Conservation (phyloP, 2,797 vertebrate species). For the Paguma larvata region DNA sequence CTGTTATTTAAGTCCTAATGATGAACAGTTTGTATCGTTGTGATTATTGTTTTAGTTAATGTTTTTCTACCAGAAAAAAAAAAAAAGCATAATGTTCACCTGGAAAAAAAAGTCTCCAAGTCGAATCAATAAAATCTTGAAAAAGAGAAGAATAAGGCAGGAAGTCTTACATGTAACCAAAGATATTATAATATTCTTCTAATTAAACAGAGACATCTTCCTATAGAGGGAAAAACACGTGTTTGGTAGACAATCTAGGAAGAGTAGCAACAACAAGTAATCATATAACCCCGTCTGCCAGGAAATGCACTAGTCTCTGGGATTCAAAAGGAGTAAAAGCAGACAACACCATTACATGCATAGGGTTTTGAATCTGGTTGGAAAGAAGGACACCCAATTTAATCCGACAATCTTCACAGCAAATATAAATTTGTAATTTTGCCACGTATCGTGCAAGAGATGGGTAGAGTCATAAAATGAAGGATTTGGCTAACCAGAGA, state of each 20-base stretch:
- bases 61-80: neutral
- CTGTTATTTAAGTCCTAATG: neutral
- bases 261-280: too few species aligned
- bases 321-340: neutral
- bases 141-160: neutral
- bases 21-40: neutral
- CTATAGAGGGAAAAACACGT: too few species aligned
- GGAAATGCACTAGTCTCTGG: neutral
- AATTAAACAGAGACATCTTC: neutral
- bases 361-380: neutral
- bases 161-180: rapidly evolving
- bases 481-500: neutral
- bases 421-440: neutral
- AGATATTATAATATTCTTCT: neutral
- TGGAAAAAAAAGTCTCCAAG: neutral
- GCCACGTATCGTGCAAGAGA: neutral
- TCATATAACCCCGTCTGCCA: too few species aligned
- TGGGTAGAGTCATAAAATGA: too few species aligned
- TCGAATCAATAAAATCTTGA: neutral
- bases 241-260: neutral
- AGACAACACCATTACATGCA: rapidly evolving
- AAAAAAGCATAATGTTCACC: neutral
- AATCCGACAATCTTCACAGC: neutral
- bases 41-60: neutral
- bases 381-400: neutral